Conservation (phyloP, 2,888 invertebrate genomes). For the Archips xylosteana region DNA sequence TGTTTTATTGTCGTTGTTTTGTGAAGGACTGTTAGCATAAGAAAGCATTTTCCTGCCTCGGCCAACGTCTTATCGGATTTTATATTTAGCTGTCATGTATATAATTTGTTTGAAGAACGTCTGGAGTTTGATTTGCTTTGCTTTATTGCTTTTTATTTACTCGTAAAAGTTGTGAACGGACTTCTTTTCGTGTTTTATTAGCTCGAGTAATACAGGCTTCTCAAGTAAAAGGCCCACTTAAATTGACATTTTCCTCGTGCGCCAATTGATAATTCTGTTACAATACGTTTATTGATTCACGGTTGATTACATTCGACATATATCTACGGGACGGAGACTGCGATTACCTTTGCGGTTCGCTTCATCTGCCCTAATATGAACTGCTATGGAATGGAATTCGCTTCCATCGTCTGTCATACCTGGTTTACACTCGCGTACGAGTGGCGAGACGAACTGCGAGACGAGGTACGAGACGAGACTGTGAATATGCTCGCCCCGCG, state of each 20-base stretch:
- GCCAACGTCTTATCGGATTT: conserved; percentile 22
- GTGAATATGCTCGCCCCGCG: too few species aligned
- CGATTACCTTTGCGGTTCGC: too few species aligned
- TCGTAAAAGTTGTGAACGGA: conserved; percentile 2
- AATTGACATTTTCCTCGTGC: background rate
- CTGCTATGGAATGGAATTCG: too few species aligned
- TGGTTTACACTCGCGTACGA: too few species aligned
- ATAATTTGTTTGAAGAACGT: conserved; percentile 13
- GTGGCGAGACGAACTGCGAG: too few species aligned
- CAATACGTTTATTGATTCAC: too few species aligned
- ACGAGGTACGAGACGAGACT: too few species aligned
- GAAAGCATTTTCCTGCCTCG: conserved; percentile 27
- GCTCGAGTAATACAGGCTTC: background rate
- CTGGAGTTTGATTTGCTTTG: background rate
- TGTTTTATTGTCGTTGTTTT: conserved; percentile 32
- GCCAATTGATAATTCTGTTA: background rate
- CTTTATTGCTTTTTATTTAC: conserved; percentile 9
- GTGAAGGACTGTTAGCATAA: conserved; percentile 26
- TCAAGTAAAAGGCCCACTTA: background rate
- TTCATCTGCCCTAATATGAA: too few species aligned
- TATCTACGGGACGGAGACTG: too few species aligned
- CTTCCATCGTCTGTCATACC: too few species aligned
- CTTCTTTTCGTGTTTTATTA: background rate
- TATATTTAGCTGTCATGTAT: conserved; percentile 22
- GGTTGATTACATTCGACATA: too few species aligned